Base-by-base conservation (phyloP, 30 jellyfish, hydroid and myxozoan species). In the Hydractinia symbiolongicarpus region DNA sequence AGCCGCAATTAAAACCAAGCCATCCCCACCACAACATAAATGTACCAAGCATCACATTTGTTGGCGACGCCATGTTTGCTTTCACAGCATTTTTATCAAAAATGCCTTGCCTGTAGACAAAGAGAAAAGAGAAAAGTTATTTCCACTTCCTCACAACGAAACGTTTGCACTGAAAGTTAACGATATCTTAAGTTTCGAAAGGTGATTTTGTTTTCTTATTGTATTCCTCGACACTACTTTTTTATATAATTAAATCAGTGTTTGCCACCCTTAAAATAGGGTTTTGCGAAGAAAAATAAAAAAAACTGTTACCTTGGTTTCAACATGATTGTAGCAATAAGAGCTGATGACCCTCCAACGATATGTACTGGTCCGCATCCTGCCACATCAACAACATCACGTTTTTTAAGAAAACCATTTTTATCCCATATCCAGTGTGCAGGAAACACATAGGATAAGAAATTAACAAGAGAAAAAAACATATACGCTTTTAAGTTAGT, bases 31-130 rank as follows among this genome's bases (percentile, higher is more conserved):
- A 64, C 19, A 64, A 51, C 74, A 64, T 64, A 64, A 64, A 90
- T 50, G 97, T 90, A 19, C 97, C 97, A 7, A 90, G 90, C 67
- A 90, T 91, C 11, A 90, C 95, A 70, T 80, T 90, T 4, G 97
- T 84, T 13, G 97, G 95, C 9, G 97, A 90, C 7, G 97, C 74
- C 19, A 64, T 82, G 60, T 75, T 83, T 15, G 56, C 17, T 30
- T 77, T 30, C 44, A 30, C 44, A 30, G 44, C 44, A 2, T 30
- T 30, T 2, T 30, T 30, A 30, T 30, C 44, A 30, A 30, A 30
- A 30, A 30, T 30, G 44, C 44, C 44, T 30, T 30, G 44, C 44
- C 44, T 30, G 44, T 30, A 30, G 44, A 30, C 44, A 30, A 30
- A 30, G 44, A 30, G 44, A 30, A 30, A 30, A 30, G 44, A 2